Evolutionary conservation across 2,113 vertebrate genomes (phyloP), one percentile per base, ranked within the genome.

Genomic region (Neogale vison): DNA sequence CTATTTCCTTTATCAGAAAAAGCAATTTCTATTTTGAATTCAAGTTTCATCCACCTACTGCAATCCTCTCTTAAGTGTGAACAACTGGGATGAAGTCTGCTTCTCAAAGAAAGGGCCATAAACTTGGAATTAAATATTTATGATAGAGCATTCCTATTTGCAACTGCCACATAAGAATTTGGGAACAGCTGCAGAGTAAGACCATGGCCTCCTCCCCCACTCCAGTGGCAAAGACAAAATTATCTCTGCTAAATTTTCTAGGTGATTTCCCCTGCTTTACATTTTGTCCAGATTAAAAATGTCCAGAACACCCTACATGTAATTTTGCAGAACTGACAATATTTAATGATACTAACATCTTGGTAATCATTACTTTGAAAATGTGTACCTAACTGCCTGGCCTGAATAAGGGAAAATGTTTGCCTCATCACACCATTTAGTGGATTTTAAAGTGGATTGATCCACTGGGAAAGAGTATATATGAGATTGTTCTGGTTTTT

Each of bases 121-220:
- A 74, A 59, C 81, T 67, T 76, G n/a, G 85, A 88, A 61, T 94
- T 92, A 92, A 85, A 72, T 67, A 88, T 39, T 90, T 71, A 89
- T 88, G 82, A 81, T 59, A 42, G 81, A 96, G n/a, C 88, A 79
- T 96, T 94, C 39, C 76, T 96, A 55, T 93, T 90, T 93, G 65
- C 90, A 95, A 92, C 57, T 69, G 90, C 72, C 77, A 95, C 6
- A 21, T 8, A 97, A 94, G 87, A 96, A 94, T 97, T 39, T 94
- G n/a, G 61, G 50, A 92, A 88, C 89, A 97, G 92, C 96, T 97
- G 95, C 76, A 52, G 26, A 7, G 23, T 26, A 20, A 65, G 9
- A 80, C 4, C 3, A 7, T 24, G 34, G 31, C 12, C 7, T 55
- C 42, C 34, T 77, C 24, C 55, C n/a, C 26, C 3, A 77, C 55